These are phyloP conservation scores for Protophormia terraenovae DNA, from an alignment of 2,888 invertebrate species.

Conservation along the genomic window DNA sequence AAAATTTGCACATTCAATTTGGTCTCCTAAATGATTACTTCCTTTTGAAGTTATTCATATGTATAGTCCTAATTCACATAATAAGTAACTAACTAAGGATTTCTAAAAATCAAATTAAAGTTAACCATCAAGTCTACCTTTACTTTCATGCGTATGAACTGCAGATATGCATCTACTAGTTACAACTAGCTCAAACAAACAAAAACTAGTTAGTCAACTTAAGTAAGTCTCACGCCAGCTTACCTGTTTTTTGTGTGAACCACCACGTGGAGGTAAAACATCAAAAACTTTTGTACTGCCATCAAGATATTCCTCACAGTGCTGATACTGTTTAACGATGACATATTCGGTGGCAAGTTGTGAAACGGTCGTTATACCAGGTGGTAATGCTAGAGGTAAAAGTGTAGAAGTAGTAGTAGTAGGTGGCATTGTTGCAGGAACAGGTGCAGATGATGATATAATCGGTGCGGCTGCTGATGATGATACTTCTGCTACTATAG, in stretches of 20 bases:
- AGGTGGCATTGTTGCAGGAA: not conserved
- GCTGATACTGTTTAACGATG: conserved; percentile 74
- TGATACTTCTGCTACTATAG: not conserved
- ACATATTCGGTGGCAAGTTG: conserved; percentile 71
- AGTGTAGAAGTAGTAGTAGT: conserved; percentile 16
- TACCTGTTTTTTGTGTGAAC: conserved; percentile 64
- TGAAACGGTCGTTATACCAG: conserved; percentile 54
- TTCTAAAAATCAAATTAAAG: not conserved
- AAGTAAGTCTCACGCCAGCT: conserved; percentile 17
- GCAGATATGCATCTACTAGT: not conserved
- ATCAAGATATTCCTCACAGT: conserved; percentile 77
- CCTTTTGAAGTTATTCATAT: no score
- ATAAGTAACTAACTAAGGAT: no score
- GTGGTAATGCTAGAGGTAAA: conserved; percentile 46
- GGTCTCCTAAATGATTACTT: no score
- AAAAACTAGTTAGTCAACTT: not conserved
- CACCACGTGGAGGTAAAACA: conserved; percentile 72
- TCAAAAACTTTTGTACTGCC: conserved; percentile 75
- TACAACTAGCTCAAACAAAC: no score
- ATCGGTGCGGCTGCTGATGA: conserved; percentile 27
- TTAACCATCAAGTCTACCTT: not conserved
- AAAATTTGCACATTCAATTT: no score
- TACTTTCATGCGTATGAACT: not conserved
- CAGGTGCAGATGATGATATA: conserved; percentile 43
- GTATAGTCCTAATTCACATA: no score